A percentile compares a stretch with the other conserved stretches of the same genome.
These are phyloP conservation scores for Oophaga pumilio DNA, from an alignment of 2,113 vertebrate species.

Conservation along the genomic window DNA sequence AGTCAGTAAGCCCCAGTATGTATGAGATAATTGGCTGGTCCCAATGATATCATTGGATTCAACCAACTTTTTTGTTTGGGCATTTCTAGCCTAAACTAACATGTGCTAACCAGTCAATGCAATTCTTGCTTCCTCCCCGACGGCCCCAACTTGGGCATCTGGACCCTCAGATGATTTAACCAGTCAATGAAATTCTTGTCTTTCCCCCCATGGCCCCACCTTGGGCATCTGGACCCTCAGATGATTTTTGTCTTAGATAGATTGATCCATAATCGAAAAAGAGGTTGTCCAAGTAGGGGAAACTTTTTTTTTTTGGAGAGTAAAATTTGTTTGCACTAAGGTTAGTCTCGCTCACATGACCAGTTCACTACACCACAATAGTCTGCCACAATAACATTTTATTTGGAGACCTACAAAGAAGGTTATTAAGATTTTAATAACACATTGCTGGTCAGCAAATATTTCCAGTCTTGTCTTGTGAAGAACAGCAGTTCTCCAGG, in stretches of 20 bases:
- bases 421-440: slow-evolving; percentile 42
- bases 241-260: background rate
- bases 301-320: background rate
- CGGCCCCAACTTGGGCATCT: no score
- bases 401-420: slow-evolving; percentile 11
- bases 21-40: no score
- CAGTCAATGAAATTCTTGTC: no score
- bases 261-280: background rate
- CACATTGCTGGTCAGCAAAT: slow-evolving; percentile 18
- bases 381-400: slow-evolving; percentile 36
- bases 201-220: no score
- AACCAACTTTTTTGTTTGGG: no score
- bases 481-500: background rate
- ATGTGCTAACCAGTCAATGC: no score
- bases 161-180: background rate
- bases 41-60: no score
- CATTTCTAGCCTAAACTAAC: no score
- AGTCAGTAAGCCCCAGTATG: no score
- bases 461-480: background rate
- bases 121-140: no score
- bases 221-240: no score
- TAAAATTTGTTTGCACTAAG: background rate
- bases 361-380: slow-evolving; percentile 9
- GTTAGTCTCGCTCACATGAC: background rate
- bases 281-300: background rate